These are phyloP conservation scores for Pachycephus smyrnensis DNA, from an alignment of 2,888 invertebrate species.

Conservation along the genomic window DNA sequence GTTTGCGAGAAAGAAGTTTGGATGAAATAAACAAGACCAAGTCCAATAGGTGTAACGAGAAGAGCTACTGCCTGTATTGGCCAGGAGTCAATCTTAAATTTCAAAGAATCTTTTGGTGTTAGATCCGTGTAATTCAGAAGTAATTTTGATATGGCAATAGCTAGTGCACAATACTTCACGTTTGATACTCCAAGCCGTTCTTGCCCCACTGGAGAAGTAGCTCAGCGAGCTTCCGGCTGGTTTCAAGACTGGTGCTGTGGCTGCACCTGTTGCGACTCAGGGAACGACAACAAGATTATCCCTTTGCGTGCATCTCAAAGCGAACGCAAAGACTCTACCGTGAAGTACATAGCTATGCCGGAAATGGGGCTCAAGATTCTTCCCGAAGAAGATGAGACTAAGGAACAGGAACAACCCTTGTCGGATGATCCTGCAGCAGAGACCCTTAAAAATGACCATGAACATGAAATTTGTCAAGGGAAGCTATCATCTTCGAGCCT, in stretches of 20 bases:
- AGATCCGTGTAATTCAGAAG: background rate
- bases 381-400: background rate
- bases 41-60: background rate
- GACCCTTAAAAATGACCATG: too few relatives aligned
- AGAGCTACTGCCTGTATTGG: background rate
- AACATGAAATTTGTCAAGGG: too few relatives aligned
- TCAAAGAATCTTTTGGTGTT: background rate
- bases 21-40: background rate
- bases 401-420: background rate
- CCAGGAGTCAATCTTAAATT: too few relatives aligned
- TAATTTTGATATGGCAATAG: background rate
- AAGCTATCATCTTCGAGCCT: too few relatives aligned
- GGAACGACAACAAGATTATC: background rate
- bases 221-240: constrained; percentile 35
- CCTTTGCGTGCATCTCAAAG: background rate
- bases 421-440: background rate
- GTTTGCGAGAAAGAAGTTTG: background rate
- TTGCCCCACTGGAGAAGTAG: constrained; percentile 29
- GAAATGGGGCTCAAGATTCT: background rate
- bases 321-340: background rate
- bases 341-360: background rate
- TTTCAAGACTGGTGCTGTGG: constrained; percentile 39
- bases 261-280: constrained; percentile 18
- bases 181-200: constrained; percentile 37
- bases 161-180: constrained; percentile 35